Base-by-base conservation (phyloP, 2,797 vertebrate species). In the Prionace glauca region DNA sequence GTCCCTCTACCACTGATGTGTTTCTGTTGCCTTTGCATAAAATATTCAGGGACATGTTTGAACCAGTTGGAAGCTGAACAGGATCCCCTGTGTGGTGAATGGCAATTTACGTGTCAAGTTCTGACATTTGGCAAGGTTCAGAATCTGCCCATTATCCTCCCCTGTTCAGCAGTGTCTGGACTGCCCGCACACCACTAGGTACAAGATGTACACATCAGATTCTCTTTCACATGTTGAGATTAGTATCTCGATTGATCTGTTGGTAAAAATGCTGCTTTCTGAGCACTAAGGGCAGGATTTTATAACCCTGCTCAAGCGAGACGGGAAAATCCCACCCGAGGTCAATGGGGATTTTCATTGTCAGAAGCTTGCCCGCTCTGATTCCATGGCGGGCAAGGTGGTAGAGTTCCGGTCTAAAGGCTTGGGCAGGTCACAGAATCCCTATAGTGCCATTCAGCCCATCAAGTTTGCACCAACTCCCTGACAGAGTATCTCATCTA, bases 31-130 rank as follows among this genome's bases (percentile, higher is more conserved):
- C 77, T 95, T 77, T 95, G n/a, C 71, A 41, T 95, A 74, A 95
- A 95, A 56, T 95, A 95, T 95, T 95, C 93, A 95, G 26, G 93
- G 60, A 77, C 93, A 95, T 74, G 93, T 60, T 95, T 95, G 18
- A 95, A 95, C 71, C 45, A 95, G 69, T 77, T 77, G 4, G 74
- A 36, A 72, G 41, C 60, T 95, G 71, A 95, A 95, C 93, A 95
- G 71, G 93, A 94, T 74, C 93, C 77, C 50, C 93, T 95, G 71
- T 95, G 93, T 95, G 93, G 71, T n/a, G 93, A 74, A n/a, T 20
- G 77, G 69, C 45, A 77, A 95, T 95, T 77, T 95, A n/a, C 93
- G 60, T 77, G 93, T 95, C 93, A 95, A 56, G 60, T 26, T 60
- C 69, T 95, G 72, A 50, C 71, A 77, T 95, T 95, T 95, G 93